Evolutionary conservation across 2,888 invertebrate species (phyloP), one percentile per base, ranked within the genome.

Genomic region (Cenopis cana): DNA sequence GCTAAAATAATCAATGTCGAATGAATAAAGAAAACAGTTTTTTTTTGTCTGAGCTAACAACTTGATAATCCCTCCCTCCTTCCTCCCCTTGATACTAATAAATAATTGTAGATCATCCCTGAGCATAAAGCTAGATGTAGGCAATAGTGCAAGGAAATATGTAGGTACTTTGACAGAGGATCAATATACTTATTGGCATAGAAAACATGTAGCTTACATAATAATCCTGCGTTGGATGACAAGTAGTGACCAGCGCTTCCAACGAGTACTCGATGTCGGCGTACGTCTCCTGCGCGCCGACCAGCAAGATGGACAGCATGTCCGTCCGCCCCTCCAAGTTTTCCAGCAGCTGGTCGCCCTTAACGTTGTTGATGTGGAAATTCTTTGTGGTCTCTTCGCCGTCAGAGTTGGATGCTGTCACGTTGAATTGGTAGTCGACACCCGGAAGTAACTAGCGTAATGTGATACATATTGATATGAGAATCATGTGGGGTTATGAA

Each of bases 221-320:
- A 77, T 89, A 90, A 76, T 90, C 87, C 50, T 88, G 83, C 3
- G 85, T 87, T 0, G 81, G 79, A 46, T 75, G 75, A 66, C 91
- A 91, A n/a, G 85, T 79, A 2, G 83, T 89, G 0, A 90, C 83
- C 18, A 82, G 78, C 12, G 89, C 90, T 70, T 87, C 85, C 2
- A 90, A 20, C 0, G 78, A 70, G 59, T 82, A 87, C 18, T 78
- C 77, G 29, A 82, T 74, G 69, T 91, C 89, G 8, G 83, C 78
- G 64, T 82, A 86, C 0, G 83, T 76, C 1, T 75, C 69, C 56
- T 86, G 82, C 5, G 79, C 81, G 1, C 90, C 90, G 1, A 90
- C 75, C 59, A 91, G 74, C 0, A 83, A 72, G 2, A 90, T 75
- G 0, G 88, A 87, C 33, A 90, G 77, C 79, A 83, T 80, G n/a